A percentile compares a stretch with the other conserved stretches of the same genome.
Conservation (phyloP, 2,113 vertebrate species). For the Rhinogobius similis region DNA sequence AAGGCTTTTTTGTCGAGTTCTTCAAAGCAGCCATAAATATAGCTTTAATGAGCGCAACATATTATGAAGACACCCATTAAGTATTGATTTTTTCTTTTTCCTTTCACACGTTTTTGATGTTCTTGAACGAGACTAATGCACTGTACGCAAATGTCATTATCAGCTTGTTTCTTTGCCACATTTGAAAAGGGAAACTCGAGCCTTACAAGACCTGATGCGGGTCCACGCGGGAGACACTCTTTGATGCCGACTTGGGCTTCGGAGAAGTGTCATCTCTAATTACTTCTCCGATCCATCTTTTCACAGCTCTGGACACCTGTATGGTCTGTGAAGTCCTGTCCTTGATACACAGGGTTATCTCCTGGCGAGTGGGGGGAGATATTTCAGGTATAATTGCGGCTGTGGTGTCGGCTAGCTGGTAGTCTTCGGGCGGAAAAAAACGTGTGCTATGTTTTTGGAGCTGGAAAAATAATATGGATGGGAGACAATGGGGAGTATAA, state of each 20-base stretch:
- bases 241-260: constrained; percentile 56
- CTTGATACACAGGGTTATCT: constrained; percentile 22
- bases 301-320: constrained; percentile 25
- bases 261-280: constrained; percentile 65
- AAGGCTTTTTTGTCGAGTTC: neutral
- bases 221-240: constrained; percentile 33
- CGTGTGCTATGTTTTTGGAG: neutral
- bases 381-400: constrained; percentile 13
- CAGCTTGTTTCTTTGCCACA: constrained; percentile 37
- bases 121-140: constrained; percentile 29
- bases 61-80: neutral
- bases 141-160: constrained; percentile 35
- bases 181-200: constrained; percentile 22
- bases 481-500: neutral
- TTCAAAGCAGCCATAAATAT: neutral
- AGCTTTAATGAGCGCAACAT: neutral
- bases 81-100: constrained; percentile 2
- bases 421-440: neutral
- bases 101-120: constrained; percentile 20
- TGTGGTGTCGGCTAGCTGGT: neutral
- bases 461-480: neutral
- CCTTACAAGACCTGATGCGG: constrained; percentile 49
- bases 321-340: constrained; percentile 39
- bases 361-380: neutral
- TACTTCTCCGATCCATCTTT: constrained; percentile 64